Evolutionary conservation across 2,888 invertebrate species (phyloP).

Genomic region (Tholera decimalis): DNA sequence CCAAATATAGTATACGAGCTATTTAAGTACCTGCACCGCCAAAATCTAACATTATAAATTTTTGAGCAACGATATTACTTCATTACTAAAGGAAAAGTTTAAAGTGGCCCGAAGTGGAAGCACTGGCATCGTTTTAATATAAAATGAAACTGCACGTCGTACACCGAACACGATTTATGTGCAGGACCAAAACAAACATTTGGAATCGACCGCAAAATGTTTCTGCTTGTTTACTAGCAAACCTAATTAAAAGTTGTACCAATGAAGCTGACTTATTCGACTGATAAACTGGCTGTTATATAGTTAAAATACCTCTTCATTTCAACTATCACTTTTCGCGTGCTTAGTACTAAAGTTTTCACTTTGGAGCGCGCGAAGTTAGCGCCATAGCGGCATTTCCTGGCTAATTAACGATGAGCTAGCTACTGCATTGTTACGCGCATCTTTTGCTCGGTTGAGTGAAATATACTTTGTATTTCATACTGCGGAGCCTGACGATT

Average conservation of each 20-base stretch:
- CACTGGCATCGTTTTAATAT: conserved; percentile 30
- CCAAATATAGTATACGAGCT: not conserved
- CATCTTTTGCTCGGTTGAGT: conserved; percentile 68
- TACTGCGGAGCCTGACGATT: conserved; percentile 16
- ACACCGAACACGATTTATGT: conserved; percentile 16
- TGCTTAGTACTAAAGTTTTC: conserved; percentile 78
- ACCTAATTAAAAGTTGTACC: conserved; percentile 47
- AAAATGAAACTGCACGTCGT: conserved; percentile 27
- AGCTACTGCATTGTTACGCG: conserved; percentile 77
- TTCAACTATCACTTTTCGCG: conserved; percentile 75
- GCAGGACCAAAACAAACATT: conserved; percentile 33
- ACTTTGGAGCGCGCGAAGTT: conserved; percentile 73
- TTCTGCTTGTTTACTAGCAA: conserved; percentile 20
- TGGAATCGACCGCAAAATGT: conserved; percentile 21
- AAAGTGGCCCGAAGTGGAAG: conserved; percentile 33
- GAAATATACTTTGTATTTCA: conserved; percentile 70
- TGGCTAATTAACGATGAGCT: conserved; percentile 79
- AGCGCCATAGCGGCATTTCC: conserved; percentile 74
- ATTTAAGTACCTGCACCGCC: not conserved
- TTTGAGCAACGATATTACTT: conserved; percentile 28
- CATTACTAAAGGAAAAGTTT: conserved; percentile 55
- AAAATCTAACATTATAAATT: conserved; percentile 37
- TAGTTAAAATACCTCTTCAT: conserved; percentile 54
- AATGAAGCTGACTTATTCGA: conserved; percentile 38
- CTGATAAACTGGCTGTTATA: conserved; percentile 49